Evolutionary conservation across 2,888 invertebrate genomes (phyloP).

Genomic region (Globia sparganii): DNA sequence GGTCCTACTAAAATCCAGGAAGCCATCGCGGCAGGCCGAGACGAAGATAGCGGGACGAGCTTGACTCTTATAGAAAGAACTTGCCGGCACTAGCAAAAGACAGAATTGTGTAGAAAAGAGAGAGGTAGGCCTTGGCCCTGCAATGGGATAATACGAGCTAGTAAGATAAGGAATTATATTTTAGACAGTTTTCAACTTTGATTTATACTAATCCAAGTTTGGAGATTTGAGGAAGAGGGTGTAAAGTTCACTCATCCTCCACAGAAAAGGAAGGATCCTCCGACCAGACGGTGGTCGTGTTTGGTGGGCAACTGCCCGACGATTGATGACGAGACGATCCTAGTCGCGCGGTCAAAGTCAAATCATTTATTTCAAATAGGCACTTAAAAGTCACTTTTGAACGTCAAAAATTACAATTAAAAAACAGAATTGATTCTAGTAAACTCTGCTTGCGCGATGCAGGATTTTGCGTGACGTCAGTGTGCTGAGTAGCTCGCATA

Average conservation of each 20-base stretch:
- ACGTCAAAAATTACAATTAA: too few species aligned
- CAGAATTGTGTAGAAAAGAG: neutral
- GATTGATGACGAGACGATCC: neutral
- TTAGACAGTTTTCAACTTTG: neutral
- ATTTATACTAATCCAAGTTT: constrained; percentile 1
- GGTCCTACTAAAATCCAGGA: neutral
- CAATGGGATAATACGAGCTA: neutral
- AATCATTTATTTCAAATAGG: too few species aligned
- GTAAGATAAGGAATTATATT: neutral
- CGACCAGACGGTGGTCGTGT: neutral
- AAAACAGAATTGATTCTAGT: too few species aligned
- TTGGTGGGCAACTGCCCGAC: neutral
- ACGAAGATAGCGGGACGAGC: neutral
- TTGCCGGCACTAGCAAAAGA: neutral
- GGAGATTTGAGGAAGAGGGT: neutral
- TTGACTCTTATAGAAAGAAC: neutral
- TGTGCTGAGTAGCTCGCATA: neutral
- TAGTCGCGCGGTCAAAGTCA: neutral
- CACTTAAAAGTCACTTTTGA: too few species aligned
- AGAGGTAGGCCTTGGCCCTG: neutral
- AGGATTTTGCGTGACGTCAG: neutral
- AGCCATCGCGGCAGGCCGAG: neutral
- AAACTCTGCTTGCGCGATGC: neutral
- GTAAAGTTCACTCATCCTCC: neutral
- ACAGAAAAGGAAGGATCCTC: neutral